Percentiles rank a stretch among this genome's conserved stretches.
phyloP scores from a whole-genome alignment of 2,797 vertebrate genomes.

The Lacerta agilis region DNA sequence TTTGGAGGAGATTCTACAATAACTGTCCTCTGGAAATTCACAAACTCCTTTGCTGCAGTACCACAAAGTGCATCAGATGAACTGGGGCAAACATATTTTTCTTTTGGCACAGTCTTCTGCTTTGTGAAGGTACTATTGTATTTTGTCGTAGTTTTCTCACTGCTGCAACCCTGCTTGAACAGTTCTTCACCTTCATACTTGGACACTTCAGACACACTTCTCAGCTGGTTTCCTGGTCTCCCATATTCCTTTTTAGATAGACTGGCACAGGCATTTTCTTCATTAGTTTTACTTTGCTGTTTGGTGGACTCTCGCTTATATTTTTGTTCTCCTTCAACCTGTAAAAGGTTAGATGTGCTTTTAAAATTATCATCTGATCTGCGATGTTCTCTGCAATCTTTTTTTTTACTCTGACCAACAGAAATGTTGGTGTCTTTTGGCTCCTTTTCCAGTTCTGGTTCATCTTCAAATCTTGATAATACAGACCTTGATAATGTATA shows the following conservation, averaged over 20 bases:
- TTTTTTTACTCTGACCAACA: conserved; percentile 3
- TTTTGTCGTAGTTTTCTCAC: conserved; percentile 2
- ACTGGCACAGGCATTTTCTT: background rate
- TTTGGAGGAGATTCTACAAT: conserved; percentile 14
- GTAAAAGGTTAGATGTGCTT: background rate
- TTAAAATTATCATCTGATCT: background rate
- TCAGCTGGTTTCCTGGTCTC: background rate
- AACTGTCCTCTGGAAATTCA: conserved; percentile 19
- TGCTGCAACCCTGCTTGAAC: background rate
- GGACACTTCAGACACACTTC: background rate
- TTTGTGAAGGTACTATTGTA: background rate
- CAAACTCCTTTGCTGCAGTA: background rate
- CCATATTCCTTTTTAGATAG: background rate
- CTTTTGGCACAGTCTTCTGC: conserved; percentile 18
- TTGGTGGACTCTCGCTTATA: background rate
- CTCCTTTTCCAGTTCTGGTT: background rate
- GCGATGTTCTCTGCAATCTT: background rate
- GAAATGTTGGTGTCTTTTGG: background rate
- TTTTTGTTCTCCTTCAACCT: background rate
- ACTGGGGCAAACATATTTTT: background rate
- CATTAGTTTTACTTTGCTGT: conserved; percentile 2
- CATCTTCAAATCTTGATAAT: conserved; percentile 1
- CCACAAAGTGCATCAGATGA: conserved; percentile 2
- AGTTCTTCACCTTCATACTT: background rate
- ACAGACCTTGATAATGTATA: background rate